Percentiles rank a stretch among this genome's conserved stretches.
phyloP scores from a whole-genome alignment of 2,888 invertebrate genomes.

The Saturnia pavonia region DNA sequence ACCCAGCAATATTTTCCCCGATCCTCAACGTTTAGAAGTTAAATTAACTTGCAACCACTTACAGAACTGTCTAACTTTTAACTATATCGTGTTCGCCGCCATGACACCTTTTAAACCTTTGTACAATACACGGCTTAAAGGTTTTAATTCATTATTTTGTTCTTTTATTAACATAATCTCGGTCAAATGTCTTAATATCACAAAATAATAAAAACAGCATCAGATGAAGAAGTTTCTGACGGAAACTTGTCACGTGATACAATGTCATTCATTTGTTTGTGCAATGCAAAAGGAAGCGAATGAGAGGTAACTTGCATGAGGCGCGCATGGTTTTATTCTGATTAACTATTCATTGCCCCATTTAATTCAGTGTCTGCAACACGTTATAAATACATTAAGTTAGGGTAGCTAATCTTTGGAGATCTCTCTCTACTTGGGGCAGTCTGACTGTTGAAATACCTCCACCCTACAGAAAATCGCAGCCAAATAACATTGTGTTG shows the following conservation, averaged over 20 bases:
- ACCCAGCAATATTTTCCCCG: conserved; percentile 8
- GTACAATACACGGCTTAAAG: not conserved
- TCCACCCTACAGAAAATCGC: too few relatives aligned
- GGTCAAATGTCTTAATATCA: not conserved
- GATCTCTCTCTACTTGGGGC: too few relatives aligned
- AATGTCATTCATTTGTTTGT: too few relatives aligned
- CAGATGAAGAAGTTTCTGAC: too few relatives aligned
- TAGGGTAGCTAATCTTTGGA: not conserved
- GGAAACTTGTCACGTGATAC: not conserved
- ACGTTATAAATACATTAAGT: not conserved
- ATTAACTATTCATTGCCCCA: too few relatives aligned
- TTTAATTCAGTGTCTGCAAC: not conserved
- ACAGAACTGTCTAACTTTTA: conserved; percentile 16
- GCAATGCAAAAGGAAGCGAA: too few relatives aligned
- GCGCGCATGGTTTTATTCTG: too few relatives aligned
- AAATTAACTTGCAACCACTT: conserved; percentile 15
- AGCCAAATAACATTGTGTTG: too few relatives aligned
- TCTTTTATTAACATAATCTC: not conserved
- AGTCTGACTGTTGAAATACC: too few relatives aligned
- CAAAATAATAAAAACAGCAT: too few relatives aligned
- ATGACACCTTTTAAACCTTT: not conserved
- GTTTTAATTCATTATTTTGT: not conserved
- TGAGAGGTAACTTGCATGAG: too few relatives aligned
- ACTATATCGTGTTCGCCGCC: conserved; percentile 10
- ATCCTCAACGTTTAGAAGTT: conserved; percentile 10